Conservation (phyloP, 2,888 invertebrate genomes). For the Meganola albula region DNA sequence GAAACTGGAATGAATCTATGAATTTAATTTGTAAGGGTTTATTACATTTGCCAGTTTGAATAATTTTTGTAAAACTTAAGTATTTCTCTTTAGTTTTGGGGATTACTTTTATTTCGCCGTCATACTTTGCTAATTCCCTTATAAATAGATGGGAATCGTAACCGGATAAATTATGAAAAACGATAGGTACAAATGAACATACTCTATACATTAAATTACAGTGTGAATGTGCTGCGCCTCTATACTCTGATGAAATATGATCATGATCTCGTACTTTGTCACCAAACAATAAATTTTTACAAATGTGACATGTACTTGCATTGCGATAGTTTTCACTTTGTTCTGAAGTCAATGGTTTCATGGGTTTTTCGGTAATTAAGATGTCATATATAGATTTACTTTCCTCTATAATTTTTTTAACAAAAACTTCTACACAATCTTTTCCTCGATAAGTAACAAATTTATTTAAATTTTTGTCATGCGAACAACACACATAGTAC, state of each 20-base stretch:
- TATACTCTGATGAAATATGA: constrained; percentile 13
- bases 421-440: constrained; percentile 10
- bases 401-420: constrained; percentile 7
- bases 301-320: constrained; percentile 10
- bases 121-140: constrained; percentile 13
- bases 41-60: not conserved
- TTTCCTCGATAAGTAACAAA: constrained; percentile 10
- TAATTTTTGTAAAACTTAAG: constrained; percentile 11
- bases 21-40: constrained; percentile 2
- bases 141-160: constrained; percentile 25
- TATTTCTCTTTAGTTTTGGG: constrained; percentile 22
- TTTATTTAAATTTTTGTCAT: constrained; percentile 16
- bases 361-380: constrained; percentile 2
- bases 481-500: constrained; percentile 18
- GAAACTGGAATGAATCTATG: constrained; percentile 4
- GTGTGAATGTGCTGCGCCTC: constrained; percentile 17
- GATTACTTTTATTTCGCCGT: constrained; percentile 17
- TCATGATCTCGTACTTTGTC: constrained; percentile 9
- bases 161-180: constrained; percentile 23
- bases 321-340: not conserved
- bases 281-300: constrained; percentile 4
- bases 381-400: constrained; percentile 3
- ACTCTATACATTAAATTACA: constrained; percentile 19
- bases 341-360: constrained; percentile 1
- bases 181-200: constrained; percentile 21